phyloP scores from a whole-genome alignment of 2,113 vertebrate species.

The Labeo rohita region DNA sequence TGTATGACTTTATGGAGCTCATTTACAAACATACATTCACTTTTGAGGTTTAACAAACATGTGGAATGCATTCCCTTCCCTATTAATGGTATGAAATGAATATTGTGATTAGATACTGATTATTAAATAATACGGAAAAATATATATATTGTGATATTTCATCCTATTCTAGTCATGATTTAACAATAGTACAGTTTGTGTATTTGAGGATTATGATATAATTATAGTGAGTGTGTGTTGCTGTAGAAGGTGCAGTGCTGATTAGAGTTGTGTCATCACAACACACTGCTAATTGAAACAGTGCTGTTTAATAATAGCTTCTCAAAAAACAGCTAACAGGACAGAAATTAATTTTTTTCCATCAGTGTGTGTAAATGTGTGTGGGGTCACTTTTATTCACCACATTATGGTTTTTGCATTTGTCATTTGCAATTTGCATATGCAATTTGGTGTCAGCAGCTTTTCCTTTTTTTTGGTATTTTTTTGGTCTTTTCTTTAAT shows the following conservation, averaged over 20 bases:
- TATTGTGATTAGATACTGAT: neutral
- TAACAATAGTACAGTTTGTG: neutral
- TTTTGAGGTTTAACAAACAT: too few species aligned
- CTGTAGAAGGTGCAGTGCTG: neutral
- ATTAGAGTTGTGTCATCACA: neutral
- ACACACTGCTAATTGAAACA: neutral
- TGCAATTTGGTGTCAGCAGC: slow-evolving; percentile 55
- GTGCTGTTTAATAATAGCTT: neutral
- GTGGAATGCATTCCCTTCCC: too few species aligned
- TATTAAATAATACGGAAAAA: neutral
- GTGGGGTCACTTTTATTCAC: slow-evolving; percentile 16
- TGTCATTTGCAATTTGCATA: slow-evolving; percentile 70
- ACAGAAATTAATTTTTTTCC: neutral
- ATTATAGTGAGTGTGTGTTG: neutral
- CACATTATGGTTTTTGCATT: slow-evolving; percentile 62
- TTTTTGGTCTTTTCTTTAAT: slow-evolving; percentile 60
- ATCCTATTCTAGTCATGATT: neutral
- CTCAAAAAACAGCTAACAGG: neutral
- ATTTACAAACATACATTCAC: too few species aligned
- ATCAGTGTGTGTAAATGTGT: slow-evolving; percentile 35
- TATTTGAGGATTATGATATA: neutral
- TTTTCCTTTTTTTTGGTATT: slow-evolving; percentile 1
- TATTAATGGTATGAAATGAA: too few species aligned
- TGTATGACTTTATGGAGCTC: too few species aligned
- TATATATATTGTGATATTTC: neutral